Percentiles rank a stretch among this genome's conserved stretches.
phyloP scores from a whole-genome alignment of 2,113 vertebrate genomes.

The Tauraco erythrolophus region DNA sequence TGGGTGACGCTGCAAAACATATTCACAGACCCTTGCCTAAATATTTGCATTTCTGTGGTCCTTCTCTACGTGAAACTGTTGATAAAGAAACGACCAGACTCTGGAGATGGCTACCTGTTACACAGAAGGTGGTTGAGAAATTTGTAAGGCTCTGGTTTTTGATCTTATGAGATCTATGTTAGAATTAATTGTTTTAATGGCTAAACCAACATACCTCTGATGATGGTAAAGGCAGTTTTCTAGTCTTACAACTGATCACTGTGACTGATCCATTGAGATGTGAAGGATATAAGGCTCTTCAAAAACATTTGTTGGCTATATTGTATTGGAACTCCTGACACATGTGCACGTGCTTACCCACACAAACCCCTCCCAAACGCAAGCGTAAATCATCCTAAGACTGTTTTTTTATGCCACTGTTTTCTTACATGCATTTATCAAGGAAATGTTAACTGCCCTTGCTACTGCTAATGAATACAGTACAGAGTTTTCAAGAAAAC shows the following conservation, averaged over 20 bases:
- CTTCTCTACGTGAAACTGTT: neutral
- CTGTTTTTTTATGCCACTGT: neutral
- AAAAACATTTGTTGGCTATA: neutral
- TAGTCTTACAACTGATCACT: neutral
- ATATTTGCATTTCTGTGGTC: neutral
- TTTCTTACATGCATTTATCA: neutral
- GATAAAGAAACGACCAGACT: neutral
- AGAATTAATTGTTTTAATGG: conserved; percentile 11
- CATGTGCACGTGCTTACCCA: accelerated
- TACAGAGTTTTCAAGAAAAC: neutral
- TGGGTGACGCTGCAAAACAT: neutral
- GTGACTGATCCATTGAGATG: neutral
- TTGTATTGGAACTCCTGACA: neutral
- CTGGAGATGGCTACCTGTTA: neutral
- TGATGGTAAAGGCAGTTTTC: neutral
- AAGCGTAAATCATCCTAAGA: neutral
- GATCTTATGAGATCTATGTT: neutral
- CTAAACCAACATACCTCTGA: neutral
- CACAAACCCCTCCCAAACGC: neutral
- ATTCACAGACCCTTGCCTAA: neutral
- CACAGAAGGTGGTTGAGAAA: neutral
- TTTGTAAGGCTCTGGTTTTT: neutral
- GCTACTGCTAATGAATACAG: neutral
- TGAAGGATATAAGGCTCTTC: neutral
- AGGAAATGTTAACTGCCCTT: neutral